Evolutionary conservation across 2,888 invertebrate genomes (phyloP).

Genomic region (Notodonta ziczac): DNA sequence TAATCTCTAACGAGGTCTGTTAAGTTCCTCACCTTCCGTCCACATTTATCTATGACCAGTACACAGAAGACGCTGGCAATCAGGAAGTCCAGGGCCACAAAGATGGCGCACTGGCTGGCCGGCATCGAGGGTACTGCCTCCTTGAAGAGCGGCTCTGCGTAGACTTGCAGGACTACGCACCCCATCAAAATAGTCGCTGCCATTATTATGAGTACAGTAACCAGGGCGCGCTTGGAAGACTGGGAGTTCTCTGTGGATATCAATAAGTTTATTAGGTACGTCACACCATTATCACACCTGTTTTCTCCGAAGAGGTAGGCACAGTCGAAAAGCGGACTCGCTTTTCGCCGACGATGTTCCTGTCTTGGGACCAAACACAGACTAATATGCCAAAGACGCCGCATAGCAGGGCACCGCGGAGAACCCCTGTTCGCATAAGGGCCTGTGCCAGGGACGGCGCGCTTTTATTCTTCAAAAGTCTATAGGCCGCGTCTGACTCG

Average conservation of each 20-base stretch:
- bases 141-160: constrained; percentile 70
- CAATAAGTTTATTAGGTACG: neutral
- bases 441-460: too few relatives aligned
- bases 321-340: too few relatives aligned
- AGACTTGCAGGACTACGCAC: constrained; percentile 69
- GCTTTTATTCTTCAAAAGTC: too few relatives aligned
- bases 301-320: too few relatives aligned
- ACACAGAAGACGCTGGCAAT: constrained; percentile 59
- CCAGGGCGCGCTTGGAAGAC: constrained; percentile 55
- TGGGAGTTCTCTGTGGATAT: constrained; percentile 53
- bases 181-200: constrained; percentile 68
- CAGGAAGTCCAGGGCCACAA: constrained; percentile 63
- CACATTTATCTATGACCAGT: constrained; percentile 59
- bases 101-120: constrained; percentile 67
- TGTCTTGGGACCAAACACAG: too few relatives aligned
- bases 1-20: too few relatives aligned
- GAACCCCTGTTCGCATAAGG: too few relatives aligned
- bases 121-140: constrained; percentile 71
- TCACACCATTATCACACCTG: too few relatives aligned
- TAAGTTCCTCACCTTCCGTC: constrained; percentile 63
- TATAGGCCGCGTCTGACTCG: too few relatives aligned
- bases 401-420: too few relatives aligned
- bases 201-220: constrained; percentile 53
- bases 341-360: too few relatives aligned
- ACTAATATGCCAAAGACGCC: too few relatives aligned